Percentiles rank a stretch among this genome's conserved stretches.
These are phyloP conservation scores for Stegastes partitus DNA, from an alignment of 2,113 vertebrate genomes.

Conservation along the genomic window DNA sequence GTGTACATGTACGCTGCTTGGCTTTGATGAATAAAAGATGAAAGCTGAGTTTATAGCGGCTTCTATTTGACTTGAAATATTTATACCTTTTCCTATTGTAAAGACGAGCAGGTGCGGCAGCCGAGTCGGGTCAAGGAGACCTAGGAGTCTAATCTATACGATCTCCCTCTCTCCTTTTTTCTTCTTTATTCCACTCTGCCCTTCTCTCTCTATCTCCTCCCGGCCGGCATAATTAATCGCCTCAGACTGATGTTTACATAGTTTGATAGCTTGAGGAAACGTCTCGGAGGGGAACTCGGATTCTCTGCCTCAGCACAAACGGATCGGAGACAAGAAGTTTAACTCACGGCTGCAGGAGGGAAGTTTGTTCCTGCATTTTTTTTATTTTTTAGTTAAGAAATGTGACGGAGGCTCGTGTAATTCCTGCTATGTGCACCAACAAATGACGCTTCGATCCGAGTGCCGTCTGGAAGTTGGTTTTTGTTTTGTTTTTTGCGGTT, in stretches of 20 bases:
- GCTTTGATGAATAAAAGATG: slow-evolving; percentile 85
- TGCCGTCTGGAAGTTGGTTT: no score
- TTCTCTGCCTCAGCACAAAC: slow-evolving; percentile 65
- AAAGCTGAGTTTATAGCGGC: slow-evolving; percentile 71
- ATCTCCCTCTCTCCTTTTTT: slow-evolving; percentile 22
- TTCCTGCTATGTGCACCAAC: neutral
- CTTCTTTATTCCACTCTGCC: neutral
- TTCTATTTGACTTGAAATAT: slow-evolving; percentile 83
- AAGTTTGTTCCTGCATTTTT: neutral
- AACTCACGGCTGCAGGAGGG: slow-evolving; percentile 35
- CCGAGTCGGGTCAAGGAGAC: slow-evolving; percentile 70
- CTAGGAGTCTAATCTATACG: slow-evolving; percentile 59
- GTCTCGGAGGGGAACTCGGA: slow-evolving; percentile 51
- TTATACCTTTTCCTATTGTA: slow-evolving; percentile 72
- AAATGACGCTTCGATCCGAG: no score
- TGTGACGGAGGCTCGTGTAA: neutral
- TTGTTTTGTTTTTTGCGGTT: no score
- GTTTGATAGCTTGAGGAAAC: slow-evolving; percentile 64
- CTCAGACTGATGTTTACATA: slow-evolving; percentile 76
- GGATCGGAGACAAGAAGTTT: slow-evolving; percentile 49
- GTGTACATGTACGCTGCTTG: slow-evolving; percentile 57
- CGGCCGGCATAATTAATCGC: slow-evolving; percentile 74
- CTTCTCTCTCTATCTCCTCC: slow-evolving; percentile 26
- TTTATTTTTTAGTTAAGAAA: slow-evolving; percentile 21
- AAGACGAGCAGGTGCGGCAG: slow-evolving; percentile 68